A percentile compares a stretch with the other conserved stretches of the same genome.
Conservation (phyloP, 2,888 invertebrate genomes). For the Dasysyrphus tricinctus region DNA sequence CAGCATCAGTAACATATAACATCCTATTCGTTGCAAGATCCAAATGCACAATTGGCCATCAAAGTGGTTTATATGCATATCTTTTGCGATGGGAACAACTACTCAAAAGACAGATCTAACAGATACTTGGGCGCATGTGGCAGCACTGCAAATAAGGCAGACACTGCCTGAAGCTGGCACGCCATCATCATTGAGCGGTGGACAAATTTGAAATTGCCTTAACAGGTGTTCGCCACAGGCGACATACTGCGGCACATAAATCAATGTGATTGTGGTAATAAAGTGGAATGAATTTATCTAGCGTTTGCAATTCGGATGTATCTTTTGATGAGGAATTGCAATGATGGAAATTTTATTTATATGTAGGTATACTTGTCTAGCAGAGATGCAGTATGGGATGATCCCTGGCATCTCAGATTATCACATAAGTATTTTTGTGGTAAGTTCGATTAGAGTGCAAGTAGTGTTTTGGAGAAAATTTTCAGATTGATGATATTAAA, state of each 20-base stretch:
- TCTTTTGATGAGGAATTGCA: constrained; percentile 55
- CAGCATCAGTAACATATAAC: background rate
- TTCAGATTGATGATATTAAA: background rate
- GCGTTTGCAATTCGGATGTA: constrained; percentile 54
- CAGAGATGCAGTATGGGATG: background rate
- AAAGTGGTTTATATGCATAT: constrained; percentile 47
- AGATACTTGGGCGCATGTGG: constrained; percentile 32
- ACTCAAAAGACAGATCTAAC: constrained; percentile 36
- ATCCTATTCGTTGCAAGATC: constrained; percentile 11
- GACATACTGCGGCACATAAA: constrained; percentile 57
- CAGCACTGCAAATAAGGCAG: constrained; percentile 52
- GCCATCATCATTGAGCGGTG: constrained; percentile 38
- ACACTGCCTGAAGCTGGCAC: constrained; percentile 46
- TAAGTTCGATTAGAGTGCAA: background rate
- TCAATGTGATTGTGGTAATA: constrained; percentile 70
- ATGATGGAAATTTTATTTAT: constrained; percentile 44
- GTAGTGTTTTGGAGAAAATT: background rate
- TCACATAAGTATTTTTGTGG: constrained; percentile 5
- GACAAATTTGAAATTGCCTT: constrained; percentile 71
- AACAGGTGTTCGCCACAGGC: constrained; percentile 71
- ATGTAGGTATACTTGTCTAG: too few relatives aligned
- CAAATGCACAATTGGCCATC: constrained; percentile 52
- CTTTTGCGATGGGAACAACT: constrained; percentile 36
- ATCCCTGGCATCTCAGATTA: background rate
- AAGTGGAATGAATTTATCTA: constrained; percentile 71